phyloP scores from a whole-genome alignment of 2,113 vertebrate species.

The Cairina moschata region DNA sequence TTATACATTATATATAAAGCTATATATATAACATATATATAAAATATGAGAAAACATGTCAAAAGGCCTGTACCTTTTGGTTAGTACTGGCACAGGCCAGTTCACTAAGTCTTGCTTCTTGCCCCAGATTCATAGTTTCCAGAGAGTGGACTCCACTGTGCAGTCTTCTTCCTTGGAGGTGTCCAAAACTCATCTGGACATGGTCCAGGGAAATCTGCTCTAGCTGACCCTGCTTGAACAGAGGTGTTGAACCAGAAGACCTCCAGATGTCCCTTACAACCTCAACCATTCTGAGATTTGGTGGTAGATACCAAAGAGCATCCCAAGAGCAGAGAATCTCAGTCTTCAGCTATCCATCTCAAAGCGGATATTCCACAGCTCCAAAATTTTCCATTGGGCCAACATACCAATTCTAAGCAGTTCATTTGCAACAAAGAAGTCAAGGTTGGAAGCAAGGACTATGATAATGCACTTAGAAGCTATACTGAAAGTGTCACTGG shows the following conservation, averaged over 20 bases:
- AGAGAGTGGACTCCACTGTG: not conserved
- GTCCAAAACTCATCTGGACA: not conserved
- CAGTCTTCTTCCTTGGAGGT: not conserved
- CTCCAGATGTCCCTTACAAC: not conserved
- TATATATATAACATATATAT: too few relatives aligned
- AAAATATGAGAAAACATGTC: too few relatives aligned
- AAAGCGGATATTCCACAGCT: not conserved
- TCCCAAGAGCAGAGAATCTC: accelerated
- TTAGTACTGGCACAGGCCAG: not conserved
- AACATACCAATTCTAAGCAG: not conserved
- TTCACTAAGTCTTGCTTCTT: not conserved
- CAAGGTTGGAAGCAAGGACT: not conserved
- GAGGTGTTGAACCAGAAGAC: not conserved
- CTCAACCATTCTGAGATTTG: not conserved
- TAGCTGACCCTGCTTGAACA: not conserved
- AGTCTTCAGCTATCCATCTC: not conserved
- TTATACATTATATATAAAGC: too few relatives aligned
- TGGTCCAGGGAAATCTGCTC: not conserved
- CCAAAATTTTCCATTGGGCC: not conserved
- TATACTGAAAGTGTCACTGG: not conserved
- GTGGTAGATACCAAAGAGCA: not conserved
- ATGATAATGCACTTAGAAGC: not conserved
- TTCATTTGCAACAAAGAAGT: not conserved
- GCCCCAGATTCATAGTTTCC: not conserved
- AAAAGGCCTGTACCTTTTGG: not conserved